Conservation (phyloP, 2,888 invertebrate genomes). For the Sinotaia quadrata region DNA sequence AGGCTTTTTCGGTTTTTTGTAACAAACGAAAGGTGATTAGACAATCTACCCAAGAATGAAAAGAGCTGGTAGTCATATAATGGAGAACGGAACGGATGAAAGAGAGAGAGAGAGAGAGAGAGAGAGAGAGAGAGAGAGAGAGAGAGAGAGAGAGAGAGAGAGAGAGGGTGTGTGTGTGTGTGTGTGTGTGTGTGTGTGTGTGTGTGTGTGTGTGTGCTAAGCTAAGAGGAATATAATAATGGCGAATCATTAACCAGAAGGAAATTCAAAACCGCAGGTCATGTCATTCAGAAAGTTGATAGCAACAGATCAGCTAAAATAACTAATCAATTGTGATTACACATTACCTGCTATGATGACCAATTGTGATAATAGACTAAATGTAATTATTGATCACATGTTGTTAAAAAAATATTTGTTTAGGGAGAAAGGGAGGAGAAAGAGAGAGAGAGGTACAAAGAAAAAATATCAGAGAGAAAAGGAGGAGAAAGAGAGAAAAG, state of each 20-base stretch:
- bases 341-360: too few species aligned
- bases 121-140: neutral
- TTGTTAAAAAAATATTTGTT: too few species aligned
- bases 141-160: neutral
- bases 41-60: neutral
- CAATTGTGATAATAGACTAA: too few species aligned
- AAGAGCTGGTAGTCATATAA: neutral
- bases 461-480: neutral
- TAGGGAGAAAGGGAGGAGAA: too few species aligned
- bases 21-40: neutral
- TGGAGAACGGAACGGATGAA: neutral
- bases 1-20: too few species aligned
- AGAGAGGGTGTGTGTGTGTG: neutral
- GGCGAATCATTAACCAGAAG: too few species aligned
- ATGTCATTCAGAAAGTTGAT: too few species aligned
- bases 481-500: neutral
- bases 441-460: neutral
- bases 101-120: constrained; percentile 1
- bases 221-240: neutral
- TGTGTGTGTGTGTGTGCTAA: neutral
- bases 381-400: too few species aligned
- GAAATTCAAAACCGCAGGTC: too few species aligned
- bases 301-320: too few species aligned
- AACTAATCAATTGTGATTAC: too few species aligned
- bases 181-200: neutral